Evolutionary conservation across 2,113 vertebrate genomes (phyloP).

Genomic region (Heliornis fulica): DNA sequence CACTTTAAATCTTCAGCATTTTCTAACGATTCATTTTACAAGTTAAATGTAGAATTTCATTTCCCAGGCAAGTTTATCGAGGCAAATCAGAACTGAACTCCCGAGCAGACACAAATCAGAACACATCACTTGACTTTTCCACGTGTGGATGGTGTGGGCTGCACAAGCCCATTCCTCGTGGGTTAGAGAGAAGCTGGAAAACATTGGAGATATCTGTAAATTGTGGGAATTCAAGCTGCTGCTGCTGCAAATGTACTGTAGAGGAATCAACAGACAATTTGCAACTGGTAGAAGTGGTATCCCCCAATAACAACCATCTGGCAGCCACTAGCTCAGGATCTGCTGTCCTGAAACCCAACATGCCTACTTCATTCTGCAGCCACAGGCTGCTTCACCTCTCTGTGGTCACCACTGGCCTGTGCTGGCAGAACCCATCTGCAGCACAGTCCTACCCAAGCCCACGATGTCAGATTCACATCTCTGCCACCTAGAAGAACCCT

Average conservation of each 20-base stretch:
- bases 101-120: background rate
- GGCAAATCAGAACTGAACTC: background rate
- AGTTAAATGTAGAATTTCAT: background rate
- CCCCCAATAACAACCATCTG: slow-evolving; percentile 7
- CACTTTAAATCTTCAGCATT: background rate
- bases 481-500: background rate
- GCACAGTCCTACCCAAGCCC: background rate
- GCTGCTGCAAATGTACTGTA: background rate
- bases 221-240: background rate
- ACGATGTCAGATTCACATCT: background rate
- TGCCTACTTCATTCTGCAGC: background rate
- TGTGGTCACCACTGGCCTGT: no score
- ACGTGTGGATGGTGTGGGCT: background rate
- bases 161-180: background rate
- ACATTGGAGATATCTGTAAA: background rate
- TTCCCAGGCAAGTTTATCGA: background rate
- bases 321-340: background rate
- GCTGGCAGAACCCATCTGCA: background rate
- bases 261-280: background rate
- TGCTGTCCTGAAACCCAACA: background rate
- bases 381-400: rapidly evolving
- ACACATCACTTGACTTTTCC: background rate
- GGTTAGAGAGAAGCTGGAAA: background rate
- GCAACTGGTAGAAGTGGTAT: slow-evolving; percentile 25
- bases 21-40: background rate